Conservation (phyloP, 2,113 vertebrate genomes). For the Cottus gobio region DNA sequence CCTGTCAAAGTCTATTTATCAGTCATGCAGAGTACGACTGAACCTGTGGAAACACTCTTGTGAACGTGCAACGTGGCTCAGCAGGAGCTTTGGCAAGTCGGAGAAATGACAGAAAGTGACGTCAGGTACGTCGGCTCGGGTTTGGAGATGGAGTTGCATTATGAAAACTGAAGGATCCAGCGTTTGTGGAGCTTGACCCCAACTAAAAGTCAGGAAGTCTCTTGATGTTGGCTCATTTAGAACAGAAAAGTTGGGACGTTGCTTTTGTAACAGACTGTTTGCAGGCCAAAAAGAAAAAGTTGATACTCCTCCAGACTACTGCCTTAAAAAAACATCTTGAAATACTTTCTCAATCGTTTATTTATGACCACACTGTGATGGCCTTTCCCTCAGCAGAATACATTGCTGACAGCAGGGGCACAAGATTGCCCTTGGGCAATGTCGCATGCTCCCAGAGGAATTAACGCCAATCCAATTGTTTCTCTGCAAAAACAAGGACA, state of each 20-base stretch:
- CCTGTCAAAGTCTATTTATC: background rate
- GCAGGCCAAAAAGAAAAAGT: too few relatives aligned
- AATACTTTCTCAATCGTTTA: slow-evolving; percentile 20
- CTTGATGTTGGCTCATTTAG: background rate
- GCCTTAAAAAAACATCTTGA: slow-evolving; percentile 23
- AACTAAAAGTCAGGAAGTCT: background rate
- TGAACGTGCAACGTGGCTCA: background rate
- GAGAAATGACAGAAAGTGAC: background rate
- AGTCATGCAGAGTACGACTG: background rate
- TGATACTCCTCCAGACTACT: too few relatives aligned
- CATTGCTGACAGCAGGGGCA: background rate
- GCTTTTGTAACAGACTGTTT: background rate
- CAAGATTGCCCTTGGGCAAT: background rate
- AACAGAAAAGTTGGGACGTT: background rate
- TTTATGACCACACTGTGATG: background rate
- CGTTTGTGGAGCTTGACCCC: background rate
- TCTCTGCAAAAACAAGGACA: slow-evolving; percentile 33
- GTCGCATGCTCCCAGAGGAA: slow-evolving; percentile 16
- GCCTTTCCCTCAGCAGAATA: slow-evolving; percentile 2
- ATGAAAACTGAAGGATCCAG: background rate
- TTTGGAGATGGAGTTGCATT: background rate
- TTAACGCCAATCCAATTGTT: slow-evolving; percentile 33
- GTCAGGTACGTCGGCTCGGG: too few relatives aligned
- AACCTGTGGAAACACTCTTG: background rate
- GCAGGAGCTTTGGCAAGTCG: background rate